Conservation (phyloP, 1,140 invertebrate genomes). For the Cryptotermes secundus region DNA sequence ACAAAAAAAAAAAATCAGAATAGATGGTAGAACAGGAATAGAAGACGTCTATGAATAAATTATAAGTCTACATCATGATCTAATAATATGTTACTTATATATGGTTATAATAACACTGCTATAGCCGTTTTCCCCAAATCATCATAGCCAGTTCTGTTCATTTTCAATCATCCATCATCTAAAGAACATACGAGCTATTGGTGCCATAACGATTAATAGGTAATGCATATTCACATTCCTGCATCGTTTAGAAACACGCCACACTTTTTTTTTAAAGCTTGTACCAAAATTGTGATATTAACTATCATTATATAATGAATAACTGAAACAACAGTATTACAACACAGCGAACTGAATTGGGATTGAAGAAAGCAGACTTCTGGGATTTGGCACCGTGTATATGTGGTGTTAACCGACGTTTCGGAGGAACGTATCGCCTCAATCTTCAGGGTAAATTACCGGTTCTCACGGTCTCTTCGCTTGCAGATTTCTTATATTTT, state of each 20-base stretch:
- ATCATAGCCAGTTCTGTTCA: background rate
- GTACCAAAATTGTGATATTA: slow-evolving; percentile 27
- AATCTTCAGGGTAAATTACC: no score
- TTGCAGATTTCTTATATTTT: no score
- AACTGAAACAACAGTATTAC: background rate
- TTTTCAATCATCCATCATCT: slow-evolving; percentile 19
- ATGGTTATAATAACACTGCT: background rate
- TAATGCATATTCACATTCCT: background rate
- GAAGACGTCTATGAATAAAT: background rate
- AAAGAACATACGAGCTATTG: slow-evolving; percentile 19
- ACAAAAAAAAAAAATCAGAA: background rate
- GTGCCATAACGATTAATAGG: slow-evolving; percentile 7
- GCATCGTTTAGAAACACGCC: slow-evolving; percentile 12
- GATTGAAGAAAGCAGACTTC: background rate
- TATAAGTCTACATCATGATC: background rate
- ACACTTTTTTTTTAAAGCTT: slow-evolving; percentile 28
- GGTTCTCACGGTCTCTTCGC: no score
- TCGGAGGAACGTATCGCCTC: no score
- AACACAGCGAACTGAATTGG: background rate
- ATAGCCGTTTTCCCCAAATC: background rate
- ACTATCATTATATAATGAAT: slow-evolving; percentile 22
- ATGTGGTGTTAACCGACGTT: no score
- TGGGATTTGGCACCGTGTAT: no score
- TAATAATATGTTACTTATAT: background rate
- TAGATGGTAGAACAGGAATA: background rate